A percentile compares a stretch with the other conserved stretches of the same genome.
These are phyloP conservation scores for Urocynchramus pylzowi DNA, from an alignment of 2,113 vertebrate genomes.

Conservation along the genomic window DNA sequence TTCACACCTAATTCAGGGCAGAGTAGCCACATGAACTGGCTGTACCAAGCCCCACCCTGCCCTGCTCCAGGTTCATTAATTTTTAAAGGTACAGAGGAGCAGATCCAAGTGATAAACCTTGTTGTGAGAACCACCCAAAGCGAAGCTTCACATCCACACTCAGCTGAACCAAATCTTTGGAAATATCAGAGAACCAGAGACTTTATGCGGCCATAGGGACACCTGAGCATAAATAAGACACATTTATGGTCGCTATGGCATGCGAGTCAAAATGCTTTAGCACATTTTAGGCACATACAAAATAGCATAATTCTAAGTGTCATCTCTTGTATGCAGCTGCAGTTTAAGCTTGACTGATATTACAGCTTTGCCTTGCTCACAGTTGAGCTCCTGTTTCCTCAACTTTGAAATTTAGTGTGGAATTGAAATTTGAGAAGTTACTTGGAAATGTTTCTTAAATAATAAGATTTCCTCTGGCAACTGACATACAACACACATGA, in stretches of 20 bases:
- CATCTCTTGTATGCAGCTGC: background rate
- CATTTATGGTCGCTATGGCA: accelerated
- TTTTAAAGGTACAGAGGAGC: background rate
- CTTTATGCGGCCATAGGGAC: background rate
- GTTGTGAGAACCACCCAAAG: background rate
- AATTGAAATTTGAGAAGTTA: background rate
- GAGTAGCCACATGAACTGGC: background rate
- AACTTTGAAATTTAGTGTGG: background rate
- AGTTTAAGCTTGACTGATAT: background rate
- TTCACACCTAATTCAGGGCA: background rate
- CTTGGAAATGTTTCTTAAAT: background rate
- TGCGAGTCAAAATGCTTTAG: background rate
- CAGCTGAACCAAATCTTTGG: background rate
- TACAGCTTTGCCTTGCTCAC: background rate
- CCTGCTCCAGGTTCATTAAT: background rate
- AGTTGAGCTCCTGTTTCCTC: background rate
- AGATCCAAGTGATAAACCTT: background rate
- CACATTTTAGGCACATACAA: background rate
- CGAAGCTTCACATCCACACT: accelerated
- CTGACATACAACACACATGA: accelerated
- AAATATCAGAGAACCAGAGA: background rate
- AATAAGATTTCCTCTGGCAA: background rate
- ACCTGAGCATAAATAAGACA: background rate
- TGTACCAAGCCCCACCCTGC: background rate
- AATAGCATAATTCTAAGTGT: background rate